Evolutionary conservation across 1,140 invertebrate genomes (phyloP).

Genomic region (Drosophila teissieri): DNA sequence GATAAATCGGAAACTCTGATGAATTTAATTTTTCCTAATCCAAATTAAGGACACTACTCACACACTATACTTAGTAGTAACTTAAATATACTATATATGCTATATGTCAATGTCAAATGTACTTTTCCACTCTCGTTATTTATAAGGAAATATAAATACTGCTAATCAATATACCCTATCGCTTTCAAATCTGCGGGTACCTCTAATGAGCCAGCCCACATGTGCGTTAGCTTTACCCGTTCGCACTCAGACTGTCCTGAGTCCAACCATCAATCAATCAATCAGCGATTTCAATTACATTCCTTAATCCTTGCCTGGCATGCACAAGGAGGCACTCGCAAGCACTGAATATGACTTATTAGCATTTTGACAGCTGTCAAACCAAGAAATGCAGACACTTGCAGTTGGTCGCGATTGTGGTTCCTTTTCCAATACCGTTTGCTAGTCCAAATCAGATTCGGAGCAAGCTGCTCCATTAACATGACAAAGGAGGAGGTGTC

Average conservation of each 20-base stretch:
- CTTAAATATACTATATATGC: background rate
- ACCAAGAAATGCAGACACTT: constrained; percentile 60
- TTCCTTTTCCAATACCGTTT: constrained; percentile 4
- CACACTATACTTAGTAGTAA: no score
- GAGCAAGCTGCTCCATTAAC: constrained; percentile 51
- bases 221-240: constrained; percentile 30
- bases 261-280: constrained; percentile 19
- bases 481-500: constrained; percentile 58
- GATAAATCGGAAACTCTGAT: no score
- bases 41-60: background rate
- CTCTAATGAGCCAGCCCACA: constrained; percentile 47
- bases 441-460: constrained; percentile 3
- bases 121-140: background rate
- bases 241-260: background rate
- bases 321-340: constrained; percentile 42
- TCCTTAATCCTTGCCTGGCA: constrained; percentile 59
- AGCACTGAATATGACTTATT: constrained; percentile 78
- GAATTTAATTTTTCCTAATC: no score
- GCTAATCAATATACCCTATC: constrained; percentile 19
- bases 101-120: background rate
- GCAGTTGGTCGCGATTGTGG: constrained; percentile 26
- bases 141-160: background rate
- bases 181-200: constrained; percentile 42
- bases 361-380: constrained; percentile 79
- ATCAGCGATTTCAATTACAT: constrained; percentile 59